Percentiles rank a stretch among this genome's conserved stretches.
Conservation (phyloP, 1,140 invertebrate species). For the Dreissena rostriformis region DNA sequence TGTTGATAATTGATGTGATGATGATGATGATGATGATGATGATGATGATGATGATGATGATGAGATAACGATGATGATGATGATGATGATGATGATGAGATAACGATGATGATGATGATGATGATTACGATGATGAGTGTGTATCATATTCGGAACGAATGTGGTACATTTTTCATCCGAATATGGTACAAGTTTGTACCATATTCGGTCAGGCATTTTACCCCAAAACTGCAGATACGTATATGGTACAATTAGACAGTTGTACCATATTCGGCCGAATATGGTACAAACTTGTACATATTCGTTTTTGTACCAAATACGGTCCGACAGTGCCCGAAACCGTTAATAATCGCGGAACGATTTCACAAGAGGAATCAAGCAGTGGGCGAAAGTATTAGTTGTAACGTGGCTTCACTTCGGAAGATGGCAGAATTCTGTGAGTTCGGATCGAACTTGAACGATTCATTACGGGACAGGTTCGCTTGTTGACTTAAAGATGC, state of each 20-base stretch:
- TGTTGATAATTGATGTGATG: not conserved
- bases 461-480: constrained; percentile 52
- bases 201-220: too few species aligned
- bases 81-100: not conserved
- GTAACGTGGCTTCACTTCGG: constrained; percentile 26
- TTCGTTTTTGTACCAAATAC: too few species aligned
- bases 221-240: too few species aligned
- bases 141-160: too few species aligned
- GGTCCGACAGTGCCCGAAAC: too few species aligned
- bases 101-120: not conserved
- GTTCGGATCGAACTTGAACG: constrained; percentile 42
- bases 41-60: constrained; percentile 4
- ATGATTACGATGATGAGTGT: not conserved
- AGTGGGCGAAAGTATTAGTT: constrained; percentile 31
- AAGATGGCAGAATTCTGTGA: constrained; percentile 58
- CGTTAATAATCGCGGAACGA: constrained; percentile 49
- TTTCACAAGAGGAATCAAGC: constrained; percentile 53
- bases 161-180: too few species aligned
- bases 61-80: not conserved
- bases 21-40: constrained; percentile 21
- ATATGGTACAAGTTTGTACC: too few species aligned
- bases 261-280: too few species aligned
- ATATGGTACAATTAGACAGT: too few species aligned
- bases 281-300: too few species aligned
- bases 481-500: constrained; percentile 52